Conservation (phyloP, 2,797 vertebrate species). For the Podargus strigoides region DNA sequence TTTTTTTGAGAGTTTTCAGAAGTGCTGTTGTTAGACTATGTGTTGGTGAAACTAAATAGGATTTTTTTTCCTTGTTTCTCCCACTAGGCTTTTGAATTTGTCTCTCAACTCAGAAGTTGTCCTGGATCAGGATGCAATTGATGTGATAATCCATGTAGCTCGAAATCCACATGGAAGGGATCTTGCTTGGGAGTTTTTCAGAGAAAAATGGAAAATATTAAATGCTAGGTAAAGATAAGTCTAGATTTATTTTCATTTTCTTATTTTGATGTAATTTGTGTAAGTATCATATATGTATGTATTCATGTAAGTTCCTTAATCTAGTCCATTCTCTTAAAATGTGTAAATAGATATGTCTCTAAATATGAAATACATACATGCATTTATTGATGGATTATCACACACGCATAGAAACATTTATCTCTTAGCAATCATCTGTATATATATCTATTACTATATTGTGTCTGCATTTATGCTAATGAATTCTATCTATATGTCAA, state of each 20-base stretch:
- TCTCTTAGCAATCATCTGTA: background rate
- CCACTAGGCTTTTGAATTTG: constrained; percentile 85
- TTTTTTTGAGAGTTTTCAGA: background rate
- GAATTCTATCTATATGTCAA: background rate
- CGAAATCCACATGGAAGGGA: constrained; percentile 93
- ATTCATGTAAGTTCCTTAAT: background rate
- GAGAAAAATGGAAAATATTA: constrained; percentile 94
- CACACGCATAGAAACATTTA: background rate
- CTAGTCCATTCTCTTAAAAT: background rate
- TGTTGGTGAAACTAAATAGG: background rate
- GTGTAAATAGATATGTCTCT: background rate
- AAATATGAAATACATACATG: background rate
- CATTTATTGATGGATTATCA: constrained; percentile 1
- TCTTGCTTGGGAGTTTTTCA: constrained; percentile 95
- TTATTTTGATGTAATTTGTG: background rate
- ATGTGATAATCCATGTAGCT: constrained; percentile 94
- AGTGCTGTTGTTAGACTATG: background rate
- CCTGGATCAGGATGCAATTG: constrained; percentile 94
- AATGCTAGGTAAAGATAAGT: constrained; percentile 85
- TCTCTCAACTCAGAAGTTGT: constrained; percentile 94
- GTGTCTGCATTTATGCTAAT: background rate
- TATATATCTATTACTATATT: background rate
- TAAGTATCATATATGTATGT: background rate
- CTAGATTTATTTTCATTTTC: background rate
- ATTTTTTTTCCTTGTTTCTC: background rate